Evolutionary conservation across 2,113 vertebrate species (phyloP).

Genomic region (Elanus axillaris): DNA sequence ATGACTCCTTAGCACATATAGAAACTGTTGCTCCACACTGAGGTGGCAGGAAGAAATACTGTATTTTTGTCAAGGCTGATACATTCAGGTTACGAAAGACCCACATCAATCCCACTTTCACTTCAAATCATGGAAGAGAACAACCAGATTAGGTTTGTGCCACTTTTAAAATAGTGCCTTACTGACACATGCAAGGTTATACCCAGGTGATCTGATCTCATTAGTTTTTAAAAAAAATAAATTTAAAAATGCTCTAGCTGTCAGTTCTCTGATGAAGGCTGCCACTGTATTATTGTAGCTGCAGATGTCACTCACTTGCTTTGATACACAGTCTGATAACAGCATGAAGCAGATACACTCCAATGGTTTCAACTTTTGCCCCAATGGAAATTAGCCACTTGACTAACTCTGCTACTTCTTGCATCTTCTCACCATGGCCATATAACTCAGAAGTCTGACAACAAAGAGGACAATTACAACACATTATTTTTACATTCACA

Average conservation of each 20-base stretch:
- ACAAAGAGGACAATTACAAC: background rate
- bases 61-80: background rate
- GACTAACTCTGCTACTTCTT: slow-evolving; percentile 62
- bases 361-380: slow-evolving; percentile 67
- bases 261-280: background rate
- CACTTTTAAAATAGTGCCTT: background rate
- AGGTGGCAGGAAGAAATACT: background rate
- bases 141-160: background rate
- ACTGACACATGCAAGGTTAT: background rate
- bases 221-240: too few relatives aligned
- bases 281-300: background rate
- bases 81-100: background rate
- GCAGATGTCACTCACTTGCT: slow-evolving; percentile 66
- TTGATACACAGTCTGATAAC: slow-evolving; percentile 75
- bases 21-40: background rate
- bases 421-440: slow-evolving; percentile 46
- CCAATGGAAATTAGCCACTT: slow-evolving; percentile 75
- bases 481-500: background rate
- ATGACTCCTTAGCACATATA: background rate
- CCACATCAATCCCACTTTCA: background rate
- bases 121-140: background rate
- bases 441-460: slow-evolving; percentile 57
- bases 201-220: background rate
- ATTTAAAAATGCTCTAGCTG: background rate
- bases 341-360: slow-evolving; percentile 67